phyloP scores from a whole-genome alignment of 2,113 vertebrate species.

The Echinops telfairi region DNA sequence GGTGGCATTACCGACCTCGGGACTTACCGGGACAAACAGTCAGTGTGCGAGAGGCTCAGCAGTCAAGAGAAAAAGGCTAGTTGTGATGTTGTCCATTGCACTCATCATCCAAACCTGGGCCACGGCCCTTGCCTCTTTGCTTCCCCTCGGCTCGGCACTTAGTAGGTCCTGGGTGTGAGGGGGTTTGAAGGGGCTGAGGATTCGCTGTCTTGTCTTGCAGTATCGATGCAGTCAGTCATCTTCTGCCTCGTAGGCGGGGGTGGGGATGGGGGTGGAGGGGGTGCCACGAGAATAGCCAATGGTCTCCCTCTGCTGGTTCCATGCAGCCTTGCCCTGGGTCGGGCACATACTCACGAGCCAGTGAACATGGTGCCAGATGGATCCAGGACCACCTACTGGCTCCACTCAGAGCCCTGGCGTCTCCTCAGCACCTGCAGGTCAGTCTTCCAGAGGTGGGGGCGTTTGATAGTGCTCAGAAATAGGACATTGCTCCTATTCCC shows the following conservation, averaged over 20 bases:
- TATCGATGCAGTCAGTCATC: accelerated
- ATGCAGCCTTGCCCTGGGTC: accelerated
- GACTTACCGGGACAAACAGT: neutral
- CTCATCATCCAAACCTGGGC: neutral
- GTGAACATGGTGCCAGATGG: neutral
- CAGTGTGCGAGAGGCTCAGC: neutral
- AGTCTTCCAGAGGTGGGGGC: no score
- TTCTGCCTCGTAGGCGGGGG: neutral
- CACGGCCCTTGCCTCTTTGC: accelerated
- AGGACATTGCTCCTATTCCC: neutral
- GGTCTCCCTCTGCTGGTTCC: accelerated
- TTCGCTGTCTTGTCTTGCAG: no score
- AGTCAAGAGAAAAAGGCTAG: neutral
- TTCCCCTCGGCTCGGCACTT: neutral
- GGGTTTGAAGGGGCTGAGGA: neutral
- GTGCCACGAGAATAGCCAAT: accelerated
- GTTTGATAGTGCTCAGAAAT: neutral
- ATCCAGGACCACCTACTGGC: neutral
- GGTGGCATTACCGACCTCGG: no score
- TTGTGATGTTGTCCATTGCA: accelerated
- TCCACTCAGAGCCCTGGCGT: neutral
- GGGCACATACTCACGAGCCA: neutral
- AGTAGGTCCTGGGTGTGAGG: no score
- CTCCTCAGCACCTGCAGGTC: neutral
- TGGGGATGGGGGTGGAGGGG: no score